Evolutionary conservation across 2,888 invertebrate genomes (phyloP).

Genomic region (Arctia plantaginis): DNA sequence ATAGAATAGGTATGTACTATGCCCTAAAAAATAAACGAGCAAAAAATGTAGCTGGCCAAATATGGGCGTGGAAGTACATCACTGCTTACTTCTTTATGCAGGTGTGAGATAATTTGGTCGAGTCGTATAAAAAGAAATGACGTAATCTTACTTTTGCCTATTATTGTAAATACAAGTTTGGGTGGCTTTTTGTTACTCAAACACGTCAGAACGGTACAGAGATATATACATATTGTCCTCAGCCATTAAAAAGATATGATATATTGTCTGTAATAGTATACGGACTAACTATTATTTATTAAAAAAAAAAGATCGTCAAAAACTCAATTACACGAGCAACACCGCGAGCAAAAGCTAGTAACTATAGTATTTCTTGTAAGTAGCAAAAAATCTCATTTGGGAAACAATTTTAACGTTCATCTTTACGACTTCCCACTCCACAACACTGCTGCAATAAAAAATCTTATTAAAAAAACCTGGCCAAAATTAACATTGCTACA

Average conservation of each 20-base stretch:
- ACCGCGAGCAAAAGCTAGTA: not conserved
- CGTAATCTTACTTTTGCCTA: too few relatives aligned
- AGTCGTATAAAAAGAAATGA: too few relatives aligned
- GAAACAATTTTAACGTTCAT: constrained; percentile 42
- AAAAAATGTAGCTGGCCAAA: not conserved
- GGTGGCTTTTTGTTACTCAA: too few relatives aligned
- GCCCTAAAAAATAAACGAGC: not conserved
- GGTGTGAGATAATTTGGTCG: too few relatives aligned
- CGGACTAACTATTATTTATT: too few relatives aligned
- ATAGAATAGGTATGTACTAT: too few relatives aligned
- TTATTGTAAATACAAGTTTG: too few relatives aligned
- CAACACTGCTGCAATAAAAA: constrained; percentile 39
- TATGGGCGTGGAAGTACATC: not conserved
- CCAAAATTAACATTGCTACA: constrained; percentile 42
- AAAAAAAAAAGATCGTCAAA: too few relatives aligned
- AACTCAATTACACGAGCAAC: not conserved
- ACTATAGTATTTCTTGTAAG: not conserved
- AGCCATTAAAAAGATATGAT: too few relatives aligned
- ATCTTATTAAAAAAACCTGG: constrained; percentile 33
- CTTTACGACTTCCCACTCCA: constrained; percentile 42
- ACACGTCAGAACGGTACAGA: too few relatives aligned
- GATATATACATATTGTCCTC: too few relatives aligned
- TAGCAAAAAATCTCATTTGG: constrained; percentile 30
- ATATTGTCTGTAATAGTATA: too few relatives aligned
- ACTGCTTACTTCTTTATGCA: not conserved